Conservation (phyloP, 2,888 invertebrate species). For the Sericinus montela region DNA sequence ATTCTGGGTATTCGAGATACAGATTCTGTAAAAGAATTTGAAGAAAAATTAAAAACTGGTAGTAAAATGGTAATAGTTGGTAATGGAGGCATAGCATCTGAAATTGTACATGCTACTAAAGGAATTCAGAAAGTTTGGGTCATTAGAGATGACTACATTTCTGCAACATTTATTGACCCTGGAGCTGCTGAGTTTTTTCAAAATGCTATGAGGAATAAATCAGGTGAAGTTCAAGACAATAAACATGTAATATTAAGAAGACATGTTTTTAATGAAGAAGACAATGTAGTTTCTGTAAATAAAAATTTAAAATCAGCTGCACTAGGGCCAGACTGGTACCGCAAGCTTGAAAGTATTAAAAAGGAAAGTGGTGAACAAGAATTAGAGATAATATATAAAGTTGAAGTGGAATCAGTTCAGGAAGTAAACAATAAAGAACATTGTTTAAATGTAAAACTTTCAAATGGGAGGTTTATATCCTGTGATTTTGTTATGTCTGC, state of each 20-base stretch:
- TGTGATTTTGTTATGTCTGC: slow-evolving; percentile 97
- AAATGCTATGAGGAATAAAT: slow-evolving; percentile 48
- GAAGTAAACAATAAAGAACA: slow-evolving; percentile 66
- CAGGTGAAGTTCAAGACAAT: slow-evolving; percentile 33
- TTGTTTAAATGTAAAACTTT: slow-evolving; percentile 86
- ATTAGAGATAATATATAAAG: slow-evolving; percentile 81
- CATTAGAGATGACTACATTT: slow-evolving; percentile 94
- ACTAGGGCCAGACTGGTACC: slow-evolving; percentile 98
- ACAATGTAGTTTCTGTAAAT: slow-evolving; percentile 50
- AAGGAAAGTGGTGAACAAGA: slow-evolving; percentile 72
- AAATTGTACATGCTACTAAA: slow-evolving; percentile 93
- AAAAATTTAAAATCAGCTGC: slow-evolving; percentile 88
- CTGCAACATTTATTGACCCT: slow-evolving; percentile 96
- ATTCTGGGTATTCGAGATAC: slow-evolving; percentile 96
- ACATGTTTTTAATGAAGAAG: slow-evolving; percentile 83
- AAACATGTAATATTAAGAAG: slow-evolving; percentile 68
- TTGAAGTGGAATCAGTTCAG: slow-evolving; percentile 70
- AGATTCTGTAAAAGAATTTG: slow-evolving; percentile 91
- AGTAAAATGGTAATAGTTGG: slow-evolving; percentile 91
- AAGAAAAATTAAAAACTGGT: slow-evolving; percentile 83
- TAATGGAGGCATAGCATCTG: slow-evolving; percentile 99
- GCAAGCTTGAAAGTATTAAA: slow-evolving; percentile 78
- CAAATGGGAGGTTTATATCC: slow-evolving; percentile 83
- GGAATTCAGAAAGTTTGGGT: slow-evolving; percentile 95
- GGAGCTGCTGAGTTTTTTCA: slow-evolving; percentile 97